phyloP scores from a whole-genome alignment of 2,888 invertebrate species.

The Hedya salicella region DNA sequence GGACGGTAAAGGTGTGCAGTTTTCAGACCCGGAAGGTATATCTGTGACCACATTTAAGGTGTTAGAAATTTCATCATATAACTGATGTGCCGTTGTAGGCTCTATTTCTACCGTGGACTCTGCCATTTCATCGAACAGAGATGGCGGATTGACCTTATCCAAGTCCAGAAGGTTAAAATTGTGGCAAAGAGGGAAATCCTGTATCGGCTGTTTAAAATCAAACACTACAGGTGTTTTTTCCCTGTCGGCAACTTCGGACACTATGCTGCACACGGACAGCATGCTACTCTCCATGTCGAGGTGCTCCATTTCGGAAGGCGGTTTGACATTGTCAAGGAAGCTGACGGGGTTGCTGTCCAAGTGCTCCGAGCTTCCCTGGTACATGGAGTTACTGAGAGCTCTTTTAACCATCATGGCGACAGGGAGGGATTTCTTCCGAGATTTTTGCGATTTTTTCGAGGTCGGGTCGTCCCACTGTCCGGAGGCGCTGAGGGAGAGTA shows the following conservation, averaged over 20 bases:
- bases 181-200: conserved; percentile 76
- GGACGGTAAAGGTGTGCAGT: conserved; percentile 87
- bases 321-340: conserved; percentile 92
- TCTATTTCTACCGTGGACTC: conserved; percentile 84
- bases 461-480: conserved; percentile 80
- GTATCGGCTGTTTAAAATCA: conserved; percentile 84
- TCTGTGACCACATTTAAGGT: conserved; percentile 85
- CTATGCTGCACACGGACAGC: conserved; percentile 93
- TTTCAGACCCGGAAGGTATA: conserved; percentile 82
- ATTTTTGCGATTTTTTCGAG: conserved; percentile 72
- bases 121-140: conserved; percentile 89
- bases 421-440: conserved; percentile 89
- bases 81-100: conserved; percentile 82
- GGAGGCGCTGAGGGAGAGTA: conserved; percentile 82
- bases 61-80: conserved; percentile 85
- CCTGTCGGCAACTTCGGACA: conserved; percentile 89
- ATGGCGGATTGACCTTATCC: conserved; percentile 89
- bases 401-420: conserved; percentile 89
- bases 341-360: conserved; percentile 85
- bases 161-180: conserved; percentile 83
- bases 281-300: conserved; percentile 93
- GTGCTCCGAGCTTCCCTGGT: conserved; percentile 86
- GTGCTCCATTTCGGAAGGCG: conserved; percentile 92
- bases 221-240: conserved; percentile 80
- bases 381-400: conserved; percentile 86